A percentile compares a stretch with the other conserved stretches of the same genome.
Evolutionary conservation across 2,113 vertebrate genomes (phyloP).

Genomic region (Castor canadensis): DNA sequence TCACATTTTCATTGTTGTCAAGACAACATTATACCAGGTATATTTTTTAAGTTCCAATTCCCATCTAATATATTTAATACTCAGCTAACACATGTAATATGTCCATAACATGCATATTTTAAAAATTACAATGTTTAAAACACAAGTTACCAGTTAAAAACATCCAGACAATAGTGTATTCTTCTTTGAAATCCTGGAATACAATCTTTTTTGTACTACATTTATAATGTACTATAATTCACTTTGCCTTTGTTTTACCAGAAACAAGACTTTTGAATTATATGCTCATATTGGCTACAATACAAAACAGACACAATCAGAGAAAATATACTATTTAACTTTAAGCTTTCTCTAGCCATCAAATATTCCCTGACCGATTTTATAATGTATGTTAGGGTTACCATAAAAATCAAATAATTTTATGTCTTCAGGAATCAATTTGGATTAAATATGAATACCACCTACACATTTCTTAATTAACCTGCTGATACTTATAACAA

Average conservation of each 20-base stretch:
- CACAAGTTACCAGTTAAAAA: neutral
- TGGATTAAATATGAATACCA: conserved; percentile 52
- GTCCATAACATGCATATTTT: neutral
- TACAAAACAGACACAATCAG: neutral
- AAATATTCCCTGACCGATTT: neutral
- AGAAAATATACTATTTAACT: conserved; percentile 20
- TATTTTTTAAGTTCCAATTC: neutral
- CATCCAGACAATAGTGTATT: neutral
- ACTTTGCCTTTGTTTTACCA: conserved; percentile 29
- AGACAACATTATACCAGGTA: neutral
- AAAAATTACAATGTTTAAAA: neutral
- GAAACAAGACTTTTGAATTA: neutral
- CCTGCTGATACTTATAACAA: conserved; percentile 36
- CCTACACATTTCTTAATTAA: conserved; percentile 62
- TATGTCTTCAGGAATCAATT: conserved; percentile 46
- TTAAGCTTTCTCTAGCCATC: conserved; percentile 3
- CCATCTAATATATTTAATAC: neutral
- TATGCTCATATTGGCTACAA: neutral
- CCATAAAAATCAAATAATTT: conserved; percentile 54
- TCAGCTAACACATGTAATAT: neutral
- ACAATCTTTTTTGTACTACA: neutral
- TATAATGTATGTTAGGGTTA: neutral
- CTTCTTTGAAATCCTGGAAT: neutral
- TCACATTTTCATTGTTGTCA: neutral
- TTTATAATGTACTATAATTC: neutral